A percentile compares a stretch with the other conserved stretches of the same genome.
These are phyloP conservation scores for Mnemiopsis leidyi DNA, from an alignment of 37 sponge, comb jelly and placozoan species.

Conservation along the genomic window DNA sequence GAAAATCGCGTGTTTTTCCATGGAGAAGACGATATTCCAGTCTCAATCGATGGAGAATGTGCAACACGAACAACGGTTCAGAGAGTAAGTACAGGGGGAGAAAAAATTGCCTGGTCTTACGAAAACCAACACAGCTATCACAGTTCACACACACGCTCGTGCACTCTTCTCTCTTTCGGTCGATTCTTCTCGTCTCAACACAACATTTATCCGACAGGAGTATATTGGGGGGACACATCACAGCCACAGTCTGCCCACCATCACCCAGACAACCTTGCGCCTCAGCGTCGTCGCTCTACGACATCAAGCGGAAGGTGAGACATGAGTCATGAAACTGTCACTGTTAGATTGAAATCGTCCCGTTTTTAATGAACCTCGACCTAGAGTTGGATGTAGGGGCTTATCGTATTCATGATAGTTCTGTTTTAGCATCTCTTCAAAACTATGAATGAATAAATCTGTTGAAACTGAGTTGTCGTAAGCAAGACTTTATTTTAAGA, in stretches of 20 bases:
- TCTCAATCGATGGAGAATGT: constrained; percentile 47
- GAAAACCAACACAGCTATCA: too few species aligned
- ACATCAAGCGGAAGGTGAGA: constrained; percentile 37
- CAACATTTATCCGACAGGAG: too few species aligned
- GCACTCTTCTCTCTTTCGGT: too few species aligned
- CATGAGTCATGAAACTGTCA: background rate
- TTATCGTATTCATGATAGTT: too few species aligned
- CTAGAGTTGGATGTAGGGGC: background rate
- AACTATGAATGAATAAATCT: too few species aligned
- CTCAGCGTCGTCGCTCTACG: constrained; percentile 40
- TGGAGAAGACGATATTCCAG: constrained; percentile 18
- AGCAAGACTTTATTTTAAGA: background rate
- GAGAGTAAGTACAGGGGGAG: too few species aligned
- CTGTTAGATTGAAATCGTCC: background rate
- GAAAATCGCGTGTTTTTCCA: constrained; percentile 38
- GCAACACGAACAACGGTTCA: constrained; percentile 1
- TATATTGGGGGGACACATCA: background rate
- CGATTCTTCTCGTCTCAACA: too few species aligned
- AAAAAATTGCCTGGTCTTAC: too few species aligned
- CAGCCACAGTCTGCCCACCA: background rate
- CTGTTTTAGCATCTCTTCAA: too few species aligned
- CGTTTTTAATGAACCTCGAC: background rate
- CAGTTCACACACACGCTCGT: too few species aligned
- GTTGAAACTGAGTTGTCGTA: too few species aligned
- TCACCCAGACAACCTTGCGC: constrained; percentile 17